Conservation (phyloP, 2,888 invertebrate species). For the Agrilus mali region DNA sequence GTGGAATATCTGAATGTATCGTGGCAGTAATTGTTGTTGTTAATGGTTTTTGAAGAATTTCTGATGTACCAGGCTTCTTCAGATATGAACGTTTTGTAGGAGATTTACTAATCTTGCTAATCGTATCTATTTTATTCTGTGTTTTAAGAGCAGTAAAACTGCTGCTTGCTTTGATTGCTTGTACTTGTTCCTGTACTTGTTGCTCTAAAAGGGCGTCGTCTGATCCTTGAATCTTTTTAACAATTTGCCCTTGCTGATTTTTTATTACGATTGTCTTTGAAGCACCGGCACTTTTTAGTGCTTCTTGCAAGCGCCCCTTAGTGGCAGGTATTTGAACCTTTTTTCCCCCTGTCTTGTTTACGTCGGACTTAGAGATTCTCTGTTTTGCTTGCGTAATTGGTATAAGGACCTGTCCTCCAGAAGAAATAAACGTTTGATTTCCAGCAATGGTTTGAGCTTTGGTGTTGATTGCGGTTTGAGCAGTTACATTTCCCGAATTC, state of each 20-base stretch:
- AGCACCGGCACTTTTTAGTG: conserved; percentile 8
- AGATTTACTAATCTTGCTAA: conserved; percentile 3
- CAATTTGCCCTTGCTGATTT: conserved; percentile 30
- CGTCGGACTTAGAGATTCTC: conserved; percentile 29
- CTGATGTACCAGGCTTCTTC: conserved; percentile 6
- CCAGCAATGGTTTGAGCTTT: conserved; percentile 43
- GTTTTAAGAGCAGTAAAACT: conserved; percentile 10
- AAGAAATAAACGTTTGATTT: conserved; percentile 26
- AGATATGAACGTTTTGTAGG: conserved; percentile 7
- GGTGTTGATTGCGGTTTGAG: conserved; percentile 41
- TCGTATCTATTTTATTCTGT: conserved; percentile 11
- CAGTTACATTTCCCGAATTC: conserved; percentile 15
- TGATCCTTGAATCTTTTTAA: conserved; percentile 26
- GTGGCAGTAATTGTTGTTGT: conserved; percentile 3
- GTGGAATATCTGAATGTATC: conserved; percentile 6
- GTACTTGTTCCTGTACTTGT: conserved; percentile 31
- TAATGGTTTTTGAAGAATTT: neutral
- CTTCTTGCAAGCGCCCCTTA: conserved; percentile 10
- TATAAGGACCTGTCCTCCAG: conserved; percentile 29
- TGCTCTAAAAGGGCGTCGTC: conserved; percentile 27
- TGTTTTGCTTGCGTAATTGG: conserved; percentile 32
- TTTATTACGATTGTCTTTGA: conserved; percentile 32
- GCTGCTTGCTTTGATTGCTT: conserved; percentile 30
- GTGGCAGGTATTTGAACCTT: conserved; percentile 12
- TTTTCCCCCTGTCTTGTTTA: conserved; percentile 6